Percentiles rank a stretch among this genome's conserved stretches.
phyloP scores from a whole-genome alignment of 2,888 invertebrate species.

The Archips xylosteana region DNA sequence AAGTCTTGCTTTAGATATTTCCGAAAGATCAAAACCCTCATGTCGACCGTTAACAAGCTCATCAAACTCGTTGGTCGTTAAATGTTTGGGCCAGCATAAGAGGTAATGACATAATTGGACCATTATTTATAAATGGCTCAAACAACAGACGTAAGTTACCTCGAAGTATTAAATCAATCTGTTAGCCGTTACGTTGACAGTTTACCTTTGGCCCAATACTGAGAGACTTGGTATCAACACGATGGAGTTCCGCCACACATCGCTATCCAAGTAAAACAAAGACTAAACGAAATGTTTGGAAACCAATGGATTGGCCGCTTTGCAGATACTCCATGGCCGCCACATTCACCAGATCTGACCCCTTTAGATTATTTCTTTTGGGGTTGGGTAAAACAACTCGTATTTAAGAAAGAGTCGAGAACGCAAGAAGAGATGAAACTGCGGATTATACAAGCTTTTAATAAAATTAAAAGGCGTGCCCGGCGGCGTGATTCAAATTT shows the following conservation, averaged over 20 bases:
- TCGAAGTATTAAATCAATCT: constrained; percentile 2
- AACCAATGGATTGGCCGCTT: constrained; percentile 6
- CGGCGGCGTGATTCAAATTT: not conserved
- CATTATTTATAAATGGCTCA: too few relatives aligned
- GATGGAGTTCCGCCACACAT: not conserved
- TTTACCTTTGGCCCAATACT: not conserved
- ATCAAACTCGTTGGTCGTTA: too few relatives aligned
- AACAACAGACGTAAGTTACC: too few relatives aligned
- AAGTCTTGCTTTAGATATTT: too few relatives aligned
- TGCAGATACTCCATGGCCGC: not conserved
- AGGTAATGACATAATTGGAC: too few relatives aligned
- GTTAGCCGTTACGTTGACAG: not conserved
- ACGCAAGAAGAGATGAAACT: not conserved
- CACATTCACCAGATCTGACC: constrained; percentile 6
- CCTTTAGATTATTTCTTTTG: constrained; percentile 7
- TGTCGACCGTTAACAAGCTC: too few relatives aligned
- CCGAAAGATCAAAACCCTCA: too few relatives aligned
- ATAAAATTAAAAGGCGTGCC: constrained; percentile 6
- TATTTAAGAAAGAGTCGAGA: not conserved
- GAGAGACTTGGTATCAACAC: constrained; percentile 1
- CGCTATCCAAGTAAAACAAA: not conserved
- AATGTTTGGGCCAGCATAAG: too few relatives aligned
- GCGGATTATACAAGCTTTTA: not conserved
- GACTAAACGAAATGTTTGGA: constrained; percentile 13
- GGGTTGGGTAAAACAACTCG: constrained; percentile 40